Evolutionary conservation across 1,140 invertebrate species (phyloP).

Genomic region (Brachionus rubens): DNA sequence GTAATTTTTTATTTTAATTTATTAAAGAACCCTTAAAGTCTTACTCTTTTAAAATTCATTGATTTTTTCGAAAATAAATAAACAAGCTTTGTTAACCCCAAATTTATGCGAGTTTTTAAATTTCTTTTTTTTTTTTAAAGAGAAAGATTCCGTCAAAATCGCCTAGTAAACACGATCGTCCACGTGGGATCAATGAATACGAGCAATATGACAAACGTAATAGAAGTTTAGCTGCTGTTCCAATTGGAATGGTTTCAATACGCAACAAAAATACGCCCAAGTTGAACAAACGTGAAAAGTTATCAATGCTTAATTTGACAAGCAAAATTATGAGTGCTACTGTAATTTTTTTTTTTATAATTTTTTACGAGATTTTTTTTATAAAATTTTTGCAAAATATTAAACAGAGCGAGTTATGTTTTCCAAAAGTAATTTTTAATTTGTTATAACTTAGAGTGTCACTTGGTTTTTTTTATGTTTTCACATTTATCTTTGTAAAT

Average conservation of each 20-base stretch:
- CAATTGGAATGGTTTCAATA: constrained; percentile 3
- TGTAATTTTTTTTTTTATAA: constrained; percentile 15
- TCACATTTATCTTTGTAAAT: not conserved
- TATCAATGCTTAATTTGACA: constrained; percentile 36
- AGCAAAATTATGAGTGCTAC: constrained; percentile 46
- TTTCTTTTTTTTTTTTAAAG: not conserved
- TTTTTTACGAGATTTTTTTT: not conserved
- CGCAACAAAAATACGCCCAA: constrained; percentile 29
- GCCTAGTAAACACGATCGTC: not conserved
- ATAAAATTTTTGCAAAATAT: not conserved
- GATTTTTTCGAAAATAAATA: no score
- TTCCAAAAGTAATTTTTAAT: constrained; percentile 27
- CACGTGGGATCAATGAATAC: not conserved
- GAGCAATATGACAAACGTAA: constrained; percentile 15
- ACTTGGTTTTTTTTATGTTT: not conserved
- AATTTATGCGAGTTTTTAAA: no score
- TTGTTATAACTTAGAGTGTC: not conserved
- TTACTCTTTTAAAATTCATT: not conserved
- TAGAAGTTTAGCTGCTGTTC: constrained; percentile 5
- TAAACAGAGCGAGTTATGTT: constrained; percentile 30
- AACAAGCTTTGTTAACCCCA: no score
- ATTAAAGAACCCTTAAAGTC: not conserved
- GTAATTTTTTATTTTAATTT: not conserved
- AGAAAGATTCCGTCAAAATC: constrained; percentile 9
- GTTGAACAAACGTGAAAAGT: constrained; percentile 43